Evolutionary conservation across 1,140 invertebrate genomes (phyloP).

Genomic region (Harlomillsia oculata): DNA sequence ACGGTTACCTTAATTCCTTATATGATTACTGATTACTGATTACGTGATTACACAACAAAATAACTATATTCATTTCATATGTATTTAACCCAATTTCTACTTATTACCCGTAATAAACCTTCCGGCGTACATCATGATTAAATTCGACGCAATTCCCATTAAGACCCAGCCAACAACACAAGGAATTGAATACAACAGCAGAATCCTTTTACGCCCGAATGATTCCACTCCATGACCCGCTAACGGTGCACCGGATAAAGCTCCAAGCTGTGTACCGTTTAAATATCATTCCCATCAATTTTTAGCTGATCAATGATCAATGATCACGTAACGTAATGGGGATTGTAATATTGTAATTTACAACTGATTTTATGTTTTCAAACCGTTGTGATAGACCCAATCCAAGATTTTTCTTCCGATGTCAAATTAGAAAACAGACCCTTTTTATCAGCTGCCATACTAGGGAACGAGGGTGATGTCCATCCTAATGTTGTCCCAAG

Average conservation of each 20-base stretch:
- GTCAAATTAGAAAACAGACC: slow-evolving; percentile 43
- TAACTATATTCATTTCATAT: not conserved
- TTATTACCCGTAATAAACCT: slow-evolving; percentile 56
- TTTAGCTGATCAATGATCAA: too few species aligned
- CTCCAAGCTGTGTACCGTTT: not conserved
- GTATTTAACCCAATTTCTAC: not conserved
- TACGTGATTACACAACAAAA: not conserved
- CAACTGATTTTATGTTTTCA: not conserved
- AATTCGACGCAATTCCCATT: slow-evolving; percentile 55
- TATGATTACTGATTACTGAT: not conserved
- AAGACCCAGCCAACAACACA: slow-evolving; percentile 64
- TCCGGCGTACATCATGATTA: slow-evolving; percentile 47
- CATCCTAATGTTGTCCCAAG: slow-evolving; percentile 3
- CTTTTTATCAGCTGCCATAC: slow-evolving; percentile 37
- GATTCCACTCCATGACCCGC: slow-evolving; percentile 59
- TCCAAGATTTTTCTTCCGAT: slow-evolving; percentile 43
- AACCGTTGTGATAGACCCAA: slow-evolving; percentile 38
- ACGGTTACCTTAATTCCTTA: not conserved
- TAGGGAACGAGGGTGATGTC: slow-evolving; percentile 6
- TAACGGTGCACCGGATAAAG: slow-evolving; percentile 45
- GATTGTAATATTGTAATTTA: not conserved
- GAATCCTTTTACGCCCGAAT: slow-evolving; percentile 62
- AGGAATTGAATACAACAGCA: slow-evolving; percentile 59
- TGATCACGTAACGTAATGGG: too few species aligned
- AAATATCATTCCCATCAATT: too few species aligned